Evolutionary conservation across 1,140 invertebrate genomes (phyloP), one percentile per base, ranked within the genome.

Genomic region (Cydia amplana): DNA sequence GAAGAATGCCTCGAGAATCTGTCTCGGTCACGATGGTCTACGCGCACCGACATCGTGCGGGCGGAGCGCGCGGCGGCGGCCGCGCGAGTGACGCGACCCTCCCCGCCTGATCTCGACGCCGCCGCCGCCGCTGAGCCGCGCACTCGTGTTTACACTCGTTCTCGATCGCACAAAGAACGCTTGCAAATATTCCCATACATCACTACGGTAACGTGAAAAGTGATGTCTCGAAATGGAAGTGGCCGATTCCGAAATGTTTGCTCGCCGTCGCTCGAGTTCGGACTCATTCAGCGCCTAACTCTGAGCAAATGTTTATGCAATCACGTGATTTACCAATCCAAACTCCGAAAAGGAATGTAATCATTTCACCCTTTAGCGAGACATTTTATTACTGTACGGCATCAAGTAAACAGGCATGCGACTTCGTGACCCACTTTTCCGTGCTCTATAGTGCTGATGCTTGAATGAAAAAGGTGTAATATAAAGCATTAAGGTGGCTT

Each of bases 1-100:
- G 91, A 93, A 83, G 89, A 90, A 79, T 91, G 87, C 81, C 90
- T 78, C 77, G 89, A 87, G 79, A 92, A 91, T 75, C 90, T 87
- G 77, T 91, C 89, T 75, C 89, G 89, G 79, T 91, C 89, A 78
- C 88, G 88, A 23, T 87, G 87, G 70, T 90, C 88, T 72, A 85
- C 85, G 77, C 89, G 89, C 78, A 91, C 89, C 77, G 91, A 91
- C 91, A 90, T 90, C 78, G 83, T 85, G 84, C 88, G 91, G 82
- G 84, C 84, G 83, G 74, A 85, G 83, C 86, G 87, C 87, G 88
- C 89, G 89, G 85, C 87, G 81, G 83, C 86, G 82, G 86, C 88
- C 88, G 87, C 86, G 82, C 88, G 88, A 90, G 85, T 91, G 89
- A 80, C 89, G 88, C 82, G 82, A 77, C 51, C 77, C 81, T 83